Conservation (phyloP, 1,140 invertebrate genomes). For the Aphelinus atriplicis region DNA sequence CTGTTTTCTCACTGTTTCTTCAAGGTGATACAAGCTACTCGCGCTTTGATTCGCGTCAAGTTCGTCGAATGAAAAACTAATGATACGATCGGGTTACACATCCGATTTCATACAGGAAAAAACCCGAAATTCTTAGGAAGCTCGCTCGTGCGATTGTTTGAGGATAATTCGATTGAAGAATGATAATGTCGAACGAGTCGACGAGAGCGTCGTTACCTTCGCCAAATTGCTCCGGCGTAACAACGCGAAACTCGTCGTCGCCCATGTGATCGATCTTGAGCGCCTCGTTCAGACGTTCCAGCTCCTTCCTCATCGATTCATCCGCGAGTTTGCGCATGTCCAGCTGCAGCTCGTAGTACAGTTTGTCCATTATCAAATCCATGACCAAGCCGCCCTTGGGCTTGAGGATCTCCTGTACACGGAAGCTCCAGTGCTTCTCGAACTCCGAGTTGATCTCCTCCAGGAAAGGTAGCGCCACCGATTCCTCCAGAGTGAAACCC, state of each 20-base stretch:
- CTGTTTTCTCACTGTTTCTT: too few relatives aligned
- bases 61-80: too few relatives aligned
- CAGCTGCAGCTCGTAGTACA: constrained; percentile 67
- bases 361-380: constrained; percentile 65
- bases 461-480: constrained; percentile 54
- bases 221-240: background rate
- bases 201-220: too few relatives aligned
- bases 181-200: too few relatives aligned
- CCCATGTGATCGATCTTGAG: constrained; percentile 59
- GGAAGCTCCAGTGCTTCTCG: constrained; percentile 61
- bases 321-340: constrained; percentile 68
- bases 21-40: too few relatives aligned
- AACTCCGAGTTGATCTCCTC: constrained; percentile 60
- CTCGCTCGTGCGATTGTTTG: background rate
- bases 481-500: constrained; percentile 53
- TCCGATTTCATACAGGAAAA: background rate
- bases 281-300: constrained; percentile 66
- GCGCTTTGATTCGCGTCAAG: background rate
- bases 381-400: constrained; percentile 34
- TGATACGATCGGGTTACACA: too few relatives aligned
- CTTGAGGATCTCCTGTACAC: constrained; percentile 46
- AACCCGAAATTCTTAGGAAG: background rate
- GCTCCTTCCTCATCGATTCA: constrained; percentile 69
- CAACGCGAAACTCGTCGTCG: background rate
- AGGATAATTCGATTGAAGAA: too few relatives aligned